Evolutionary conservation across 2,888 invertebrate genomes (phyloP).

Genomic region (Acronicta psi): DNA sequence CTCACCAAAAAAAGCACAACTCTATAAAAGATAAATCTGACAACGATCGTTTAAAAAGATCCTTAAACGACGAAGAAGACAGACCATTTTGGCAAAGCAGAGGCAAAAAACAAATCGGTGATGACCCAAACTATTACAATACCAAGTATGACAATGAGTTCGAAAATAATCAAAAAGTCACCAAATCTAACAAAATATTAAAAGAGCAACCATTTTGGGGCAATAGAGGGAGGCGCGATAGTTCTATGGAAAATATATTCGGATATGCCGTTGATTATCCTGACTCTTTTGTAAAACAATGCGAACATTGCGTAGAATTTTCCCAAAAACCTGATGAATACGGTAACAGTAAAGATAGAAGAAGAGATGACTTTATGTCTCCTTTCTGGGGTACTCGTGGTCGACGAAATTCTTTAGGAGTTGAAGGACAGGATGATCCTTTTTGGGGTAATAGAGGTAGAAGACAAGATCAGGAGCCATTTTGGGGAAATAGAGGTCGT

Average conservation of each 20-base stretch:
- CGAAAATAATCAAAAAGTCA: conserved; percentile 49
- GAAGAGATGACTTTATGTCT: conserved; percentile 63
- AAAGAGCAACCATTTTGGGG: conserved; percentile 83
- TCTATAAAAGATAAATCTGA: conserved; percentile 61
- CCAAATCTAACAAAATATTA: conserved; percentile 57
- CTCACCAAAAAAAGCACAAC: conserved; percentile 58
- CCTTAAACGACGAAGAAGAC: conserved; percentile 66
- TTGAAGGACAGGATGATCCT: conserved; percentile 54
- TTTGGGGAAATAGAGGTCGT: conserved; percentile 75
- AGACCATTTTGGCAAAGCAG: conserved; percentile 70
- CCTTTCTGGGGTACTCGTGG: conserved; percentile 61
- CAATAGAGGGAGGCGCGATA: conserved; percentile 75
- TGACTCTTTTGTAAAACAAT: conserved; percentile 59
- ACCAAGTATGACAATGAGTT: conserved; percentile 49
- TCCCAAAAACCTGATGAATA: conserved; percentile 31
- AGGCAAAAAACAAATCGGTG: conserved; percentile 65
- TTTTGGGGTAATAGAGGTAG: conserved; percentile 77
- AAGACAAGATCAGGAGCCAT: conserved; percentile 66
- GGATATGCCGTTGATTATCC: conserved; percentile 54
- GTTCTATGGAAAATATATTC: conserved; percentile 62
- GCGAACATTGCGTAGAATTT: conserved; percentile 53
- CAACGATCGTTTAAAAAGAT: conserved; percentile 72
- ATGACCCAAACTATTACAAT: conserved; percentile 33
- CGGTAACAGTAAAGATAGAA: conserved; percentile 53
- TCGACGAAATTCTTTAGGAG: conserved; percentile 49